These are phyloP conservation scores for Naso thynnoides DNA, from an alignment of 2,797 vertebrate genomes.

Conservation along the genomic window DNA sequence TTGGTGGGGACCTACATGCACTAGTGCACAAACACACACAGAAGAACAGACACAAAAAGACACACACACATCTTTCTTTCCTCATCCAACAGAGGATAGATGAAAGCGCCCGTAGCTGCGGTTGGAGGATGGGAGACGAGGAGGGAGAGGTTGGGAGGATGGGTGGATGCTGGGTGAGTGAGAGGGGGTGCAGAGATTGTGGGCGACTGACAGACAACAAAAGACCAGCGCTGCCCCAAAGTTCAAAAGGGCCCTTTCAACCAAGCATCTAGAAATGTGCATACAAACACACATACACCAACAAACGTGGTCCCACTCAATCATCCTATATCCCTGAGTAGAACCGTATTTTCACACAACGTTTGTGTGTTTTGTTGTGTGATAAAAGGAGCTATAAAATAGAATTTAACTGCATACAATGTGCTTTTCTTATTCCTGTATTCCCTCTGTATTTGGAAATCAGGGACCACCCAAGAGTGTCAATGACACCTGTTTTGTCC, in stretches of 20 bases:
- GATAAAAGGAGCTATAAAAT: neutral
- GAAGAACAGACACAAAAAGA: slow-evolving; percentile 1
- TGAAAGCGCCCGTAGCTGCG: slow-evolving; percentile 63
- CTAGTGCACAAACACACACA: neutral
- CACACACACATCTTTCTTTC: slow-evolving; percentile 8
- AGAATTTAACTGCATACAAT: neutral
- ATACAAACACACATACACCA: slow-evolving; percentile 17
- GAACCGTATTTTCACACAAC: slow-evolving; percentile 14
- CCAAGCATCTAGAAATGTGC: slow-evolving; percentile 29
- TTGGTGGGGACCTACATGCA: neutral
- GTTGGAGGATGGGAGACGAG: slow-evolving; percentile 61
- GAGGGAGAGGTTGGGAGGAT: slow-evolving; percentile 31
- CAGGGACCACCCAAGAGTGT: neutral
- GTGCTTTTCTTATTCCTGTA: slow-evolving; percentile 10
- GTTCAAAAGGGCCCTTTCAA: slow-evolving; percentile 74
- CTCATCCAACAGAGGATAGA: slow-evolving; percentile 51
- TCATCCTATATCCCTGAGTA: slow-evolving; percentile 8
- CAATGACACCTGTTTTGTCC: neutral
- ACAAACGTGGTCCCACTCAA: slow-evolving; percentile 18
- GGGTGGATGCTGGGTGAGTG: slow-evolving; percentile 46
- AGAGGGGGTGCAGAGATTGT: slow-evolving; percentile 39
- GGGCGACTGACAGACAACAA: slow-evolving; percentile 72
- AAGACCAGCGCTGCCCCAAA: slow-evolving; percentile 62
- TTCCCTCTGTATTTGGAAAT: slow-evolving; percentile 3
- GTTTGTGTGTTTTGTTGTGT: neutral